These are phyloP conservation scores for Brachyalestes nurse DNA, from an alignment of 2,797 vertebrate genomes.

Conservation along the genomic window DNA sequence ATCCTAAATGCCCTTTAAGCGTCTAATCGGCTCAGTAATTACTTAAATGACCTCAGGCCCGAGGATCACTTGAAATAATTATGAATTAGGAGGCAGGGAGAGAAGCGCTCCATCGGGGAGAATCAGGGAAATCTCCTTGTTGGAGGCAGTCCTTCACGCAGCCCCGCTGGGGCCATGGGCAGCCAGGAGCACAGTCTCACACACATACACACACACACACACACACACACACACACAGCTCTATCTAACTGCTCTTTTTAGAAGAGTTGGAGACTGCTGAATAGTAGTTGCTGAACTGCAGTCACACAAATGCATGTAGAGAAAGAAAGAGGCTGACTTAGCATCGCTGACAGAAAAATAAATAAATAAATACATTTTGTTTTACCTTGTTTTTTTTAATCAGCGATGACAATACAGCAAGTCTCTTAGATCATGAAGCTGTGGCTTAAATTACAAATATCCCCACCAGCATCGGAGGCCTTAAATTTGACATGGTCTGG, in stretches of 20 bases:
- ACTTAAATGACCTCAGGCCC: conserved; percentile 66
- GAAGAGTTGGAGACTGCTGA: neutral
- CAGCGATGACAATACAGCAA: neutral
- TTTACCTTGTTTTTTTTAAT: neutral
- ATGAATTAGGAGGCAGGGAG: conserved; percentile 62
- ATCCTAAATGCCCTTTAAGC: conserved; percentile 67
- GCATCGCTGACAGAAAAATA: neutral
- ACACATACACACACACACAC: neutral
- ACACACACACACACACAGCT: conserved; percentile 30
- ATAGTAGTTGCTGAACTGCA: neutral
- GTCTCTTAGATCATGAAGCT: neutral
- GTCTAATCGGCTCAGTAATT: conserved; percentile 68
- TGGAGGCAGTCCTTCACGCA: conserved; percentile 55
- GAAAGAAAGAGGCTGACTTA: neutral
- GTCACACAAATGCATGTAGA: neutral
- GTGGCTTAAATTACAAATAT: neutral
- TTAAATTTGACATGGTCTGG: no score
- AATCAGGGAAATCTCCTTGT: conserved; percentile 55
- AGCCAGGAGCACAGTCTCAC: conserved; percentile 28
- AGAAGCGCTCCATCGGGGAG: conserved; percentile 56
- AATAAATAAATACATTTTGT: no score
- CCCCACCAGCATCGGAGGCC: neutral
- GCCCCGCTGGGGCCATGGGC: conserved; percentile 42
- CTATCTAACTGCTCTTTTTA: conserved; percentile 39
- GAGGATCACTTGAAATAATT: conserved; percentile 65